phyloP scores from a whole-genome alignment of 2,888 invertebrate genomes.

The Chrysomela aeneicollis region DNA sequence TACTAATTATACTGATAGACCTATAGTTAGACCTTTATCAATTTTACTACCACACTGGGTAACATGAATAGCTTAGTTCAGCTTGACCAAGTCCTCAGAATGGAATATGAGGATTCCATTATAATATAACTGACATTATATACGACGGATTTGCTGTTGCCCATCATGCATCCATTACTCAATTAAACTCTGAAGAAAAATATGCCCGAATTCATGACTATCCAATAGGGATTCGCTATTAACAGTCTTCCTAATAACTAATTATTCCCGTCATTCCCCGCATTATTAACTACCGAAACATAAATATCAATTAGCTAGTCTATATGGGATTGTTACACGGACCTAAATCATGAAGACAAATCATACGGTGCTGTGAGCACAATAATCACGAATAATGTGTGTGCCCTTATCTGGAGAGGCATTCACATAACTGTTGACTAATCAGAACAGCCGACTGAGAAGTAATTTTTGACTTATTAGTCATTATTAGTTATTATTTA shows the following conservation, averaged over 20 bases:
- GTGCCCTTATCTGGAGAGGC: neutral
- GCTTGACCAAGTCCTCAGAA: no score
- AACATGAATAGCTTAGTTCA: no score
- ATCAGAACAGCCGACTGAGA: no score
- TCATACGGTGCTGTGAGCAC: neutral
- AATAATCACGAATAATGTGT: neutral
- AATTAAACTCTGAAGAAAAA: neutral
- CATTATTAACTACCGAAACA: neutral
- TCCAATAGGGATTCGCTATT: neutral
- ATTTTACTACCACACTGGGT: no score
- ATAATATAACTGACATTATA: no score
- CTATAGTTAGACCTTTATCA: no score
- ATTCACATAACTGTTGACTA: no score
- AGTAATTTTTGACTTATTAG: no score
- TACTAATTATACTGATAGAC: no score
- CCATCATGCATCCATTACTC: neutral
- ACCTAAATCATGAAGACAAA: neutral
- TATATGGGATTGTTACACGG: neutral
- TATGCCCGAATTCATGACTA: neutral
- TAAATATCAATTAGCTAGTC: constrained; percentile 3
- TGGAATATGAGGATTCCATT: no score
- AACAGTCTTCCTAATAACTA: neutral
- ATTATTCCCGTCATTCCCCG: neutral
- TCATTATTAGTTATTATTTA: no score
- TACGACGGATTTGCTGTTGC: neutral